These are phyloP conservation scores for Scaptomyza pallida DNA, from an alignment of 1,140 invertebrate species.

Conservation along the genomic window DNA sequence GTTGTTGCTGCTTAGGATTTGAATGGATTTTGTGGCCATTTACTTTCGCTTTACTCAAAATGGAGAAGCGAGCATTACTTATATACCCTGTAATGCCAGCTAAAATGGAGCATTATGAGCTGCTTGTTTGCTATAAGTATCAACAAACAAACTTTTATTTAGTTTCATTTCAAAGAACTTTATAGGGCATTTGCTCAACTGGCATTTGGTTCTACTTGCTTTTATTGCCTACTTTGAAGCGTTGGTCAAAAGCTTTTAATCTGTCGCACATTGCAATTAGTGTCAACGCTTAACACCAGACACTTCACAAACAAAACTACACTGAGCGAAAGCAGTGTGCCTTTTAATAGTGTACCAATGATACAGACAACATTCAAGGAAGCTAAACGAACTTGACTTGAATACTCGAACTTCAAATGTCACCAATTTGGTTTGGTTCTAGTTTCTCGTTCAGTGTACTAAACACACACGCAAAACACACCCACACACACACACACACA, in stretches of 20 bases:
- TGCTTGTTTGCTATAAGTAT: too few species aligned
- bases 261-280: constrained; percentile 69
- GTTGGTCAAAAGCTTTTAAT: constrained; percentile 55
- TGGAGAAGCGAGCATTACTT: constrained; percentile 5
- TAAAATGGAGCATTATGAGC: neutral
- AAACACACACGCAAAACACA: neutral
- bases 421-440: neutral
- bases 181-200: constrained; percentile 13
- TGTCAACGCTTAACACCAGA: constrained; percentile 48
- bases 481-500: neutral
- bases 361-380: too few species aligned
- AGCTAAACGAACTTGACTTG: neutral
- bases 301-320: constrained; percentile 15
- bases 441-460: constrained; percentile 30
- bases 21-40: constrained; percentile 53
- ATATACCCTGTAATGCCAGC: neutral
- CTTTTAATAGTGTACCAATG: neutral
- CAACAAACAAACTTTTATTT: neutral
- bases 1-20: constrained; percentile 32
- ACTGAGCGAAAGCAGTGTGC: neutral
- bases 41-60: constrained; percentile 48
- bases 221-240: constrained; percentile 60
- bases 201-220: constrained; percentile 1
- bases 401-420: neutral
- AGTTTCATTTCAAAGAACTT: neutral